Evolutionary conservation across 2,797 vertebrate genomes (phyloP).

Genomic region (Triplophysa bombifrons): DNA sequence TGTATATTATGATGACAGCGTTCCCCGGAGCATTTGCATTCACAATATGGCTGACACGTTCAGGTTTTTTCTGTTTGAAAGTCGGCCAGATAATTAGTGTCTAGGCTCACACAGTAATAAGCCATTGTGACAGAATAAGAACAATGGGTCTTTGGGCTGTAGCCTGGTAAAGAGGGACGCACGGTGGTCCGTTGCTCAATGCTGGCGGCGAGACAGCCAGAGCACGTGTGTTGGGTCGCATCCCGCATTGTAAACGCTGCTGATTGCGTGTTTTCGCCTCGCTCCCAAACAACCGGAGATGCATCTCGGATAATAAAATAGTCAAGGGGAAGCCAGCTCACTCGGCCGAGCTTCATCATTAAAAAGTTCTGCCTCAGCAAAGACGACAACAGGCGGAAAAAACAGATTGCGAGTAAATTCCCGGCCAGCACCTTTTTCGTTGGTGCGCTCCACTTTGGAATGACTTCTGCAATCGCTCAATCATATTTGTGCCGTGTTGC

Average conservation of each 20-base stretch:
- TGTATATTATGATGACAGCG: constrained; percentile 5
- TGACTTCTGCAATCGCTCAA: constrained; percentile 59
- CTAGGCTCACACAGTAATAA: constrained; percentile 42
- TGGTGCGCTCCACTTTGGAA: constrained; percentile 51
- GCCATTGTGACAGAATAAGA: constrained; percentile 57
- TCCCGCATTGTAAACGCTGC: constrained; percentile 53
- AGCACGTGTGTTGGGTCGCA: constrained; percentile 55
- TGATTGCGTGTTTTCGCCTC: constrained; percentile 46
- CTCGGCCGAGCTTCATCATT: constrained; percentile 52
- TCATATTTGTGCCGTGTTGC: constrained; percentile 46
- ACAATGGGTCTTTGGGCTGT: constrained; percentile 50
- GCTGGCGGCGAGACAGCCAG: constrained; percentile 43
- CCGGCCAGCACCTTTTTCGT: constrained; percentile 38
- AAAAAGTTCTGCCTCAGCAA: constrained; percentile 64
- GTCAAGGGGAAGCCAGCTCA: constrained; percentile 41
- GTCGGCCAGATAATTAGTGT: constrained; percentile 54
- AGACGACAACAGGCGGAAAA: constrained; percentile 35
- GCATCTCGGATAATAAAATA: constrained; percentile 50
- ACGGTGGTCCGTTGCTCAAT: constrained; percentile 11
- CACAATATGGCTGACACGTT: constrained; percentile 27
- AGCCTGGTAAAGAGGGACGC: constrained; percentile 24
- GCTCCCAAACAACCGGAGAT: constrained; percentile 34
- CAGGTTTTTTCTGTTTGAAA: constrained; percentile 43
- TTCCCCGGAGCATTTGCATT: neutral
- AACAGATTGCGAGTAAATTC: constrained; percentile 61